These are phyloP conservation scores for Enteromius paludinosus DNA, from an alignment of 2,797 vertebrate species.

Conservation along the genomic window DNA sequence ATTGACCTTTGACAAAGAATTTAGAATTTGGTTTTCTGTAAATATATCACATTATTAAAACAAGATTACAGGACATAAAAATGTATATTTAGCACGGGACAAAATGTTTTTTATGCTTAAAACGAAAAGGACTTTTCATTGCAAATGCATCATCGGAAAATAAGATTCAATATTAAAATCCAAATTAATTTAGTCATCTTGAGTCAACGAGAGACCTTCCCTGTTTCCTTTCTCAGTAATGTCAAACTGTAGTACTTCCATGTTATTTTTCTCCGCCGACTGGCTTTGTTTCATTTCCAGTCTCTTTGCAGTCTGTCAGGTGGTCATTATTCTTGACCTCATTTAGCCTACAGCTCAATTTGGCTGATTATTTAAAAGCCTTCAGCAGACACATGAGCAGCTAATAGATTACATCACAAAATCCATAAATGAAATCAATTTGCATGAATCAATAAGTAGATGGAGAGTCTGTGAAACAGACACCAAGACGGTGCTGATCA, in stretches of 20 bases:
- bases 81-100: neutral
- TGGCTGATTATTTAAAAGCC: slow-evolving; percentile 79
- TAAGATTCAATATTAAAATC: neutral
- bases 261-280: neutral
- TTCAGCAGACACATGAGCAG: slow-evolving; percentile 75
- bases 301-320: slow-evolving; percentile 73
- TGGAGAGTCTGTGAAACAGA: slow-evolving; percentile 76
- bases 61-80: neutral
- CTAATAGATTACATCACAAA: slow-evolving; percentile 79
- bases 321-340: slow-evolving; percentile 26
- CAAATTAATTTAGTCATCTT: neutral
- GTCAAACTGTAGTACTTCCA: neutral
- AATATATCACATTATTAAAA: neutral
- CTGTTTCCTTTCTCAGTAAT: slow-evolving; percentile 4
- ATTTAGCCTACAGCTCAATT: slow-evolving; percentile 73
- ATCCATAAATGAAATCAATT: slow-evolving; percentile 75
- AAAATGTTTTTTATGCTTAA: neutral
- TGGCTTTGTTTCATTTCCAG: slow-evolving; percentile 24
- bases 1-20: neutral
- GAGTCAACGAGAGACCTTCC: slow-evolving; percentile 1
- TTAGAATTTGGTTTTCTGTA: neutral
- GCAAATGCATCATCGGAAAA: neutral
- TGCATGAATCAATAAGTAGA: slow-evolving; percentile 79
- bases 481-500: slow-evolving; percentile 67
- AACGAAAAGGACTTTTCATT: neutral